Evolutionary conservation across 2,797 vertebrate species (phyloP), one percentile per base, ranked within the genome.

Genomic region (Etheostoma nigrum): DNA sequence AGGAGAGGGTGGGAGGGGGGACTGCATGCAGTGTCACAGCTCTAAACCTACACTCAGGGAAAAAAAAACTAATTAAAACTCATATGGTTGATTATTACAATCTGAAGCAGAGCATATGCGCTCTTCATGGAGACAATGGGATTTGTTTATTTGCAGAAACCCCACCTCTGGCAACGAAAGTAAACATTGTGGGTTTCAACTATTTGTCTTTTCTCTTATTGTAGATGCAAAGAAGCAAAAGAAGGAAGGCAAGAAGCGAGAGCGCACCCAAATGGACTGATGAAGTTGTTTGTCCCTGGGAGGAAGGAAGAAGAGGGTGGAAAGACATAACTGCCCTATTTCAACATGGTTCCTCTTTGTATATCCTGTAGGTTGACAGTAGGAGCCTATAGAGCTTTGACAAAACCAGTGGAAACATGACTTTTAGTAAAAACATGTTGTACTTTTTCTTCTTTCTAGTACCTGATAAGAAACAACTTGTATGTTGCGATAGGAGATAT

Each of bases 151-250:
- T 67, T 78, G 68, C 14, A 70, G 71, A 72, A 45, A n/a, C 10
- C 19, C 3, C 58, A 33, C 65, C 64, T 64, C 44, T 61, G 54
- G 67, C 75, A 18, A 30, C 7, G 57, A 53, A 53, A 51, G 55
- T 51, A 60, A 72, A 77, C 12, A 42, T 19, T 19, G 25, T 12
- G 8, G 33, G 19, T 51, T 54, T 16, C 57, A 27, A 79, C 44
- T 60, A 9, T n/a, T 12, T 67, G 2, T 88, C 9, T 79, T 67
- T 27, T 62, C 27, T 88, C 10, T 68, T 74, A 72, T 62, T 49
- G 7, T 92, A 96, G 95, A 95, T 64, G 91, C 94, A 53, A 94
- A 92, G 90, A 96, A 96, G 92, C 94, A 94, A 72, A 96, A 95
- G 88, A 94, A 95, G 65, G 95, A 95, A 21, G 92, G 93, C 25